Evolutionary conservation across 2,888 invertebrate species (phyloP).

Genomic region (Drosophila nr. perissopoda): DNA sequence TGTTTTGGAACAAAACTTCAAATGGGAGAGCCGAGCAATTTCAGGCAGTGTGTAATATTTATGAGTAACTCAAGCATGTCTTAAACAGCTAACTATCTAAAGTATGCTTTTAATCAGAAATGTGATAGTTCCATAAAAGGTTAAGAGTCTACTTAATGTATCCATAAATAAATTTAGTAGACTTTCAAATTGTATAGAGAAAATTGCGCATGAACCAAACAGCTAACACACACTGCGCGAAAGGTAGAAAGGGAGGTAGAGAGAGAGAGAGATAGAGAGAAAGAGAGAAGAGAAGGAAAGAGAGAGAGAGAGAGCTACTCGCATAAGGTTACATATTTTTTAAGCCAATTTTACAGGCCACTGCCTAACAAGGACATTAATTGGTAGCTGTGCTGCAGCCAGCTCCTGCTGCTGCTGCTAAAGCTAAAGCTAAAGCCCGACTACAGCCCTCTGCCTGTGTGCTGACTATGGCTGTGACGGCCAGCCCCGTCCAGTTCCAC

Average conservation of each 20-base stretch:
- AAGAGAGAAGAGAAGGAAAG: neutral
- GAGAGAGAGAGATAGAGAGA: too few relatives aligned
- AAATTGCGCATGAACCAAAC: slow-evolving; percentile 39
- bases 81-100: neutral
- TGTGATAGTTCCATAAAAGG: neutral
- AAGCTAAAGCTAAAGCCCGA: slow-evolving; percentile 11
- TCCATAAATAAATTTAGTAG: slow-evolving; percentile 15
- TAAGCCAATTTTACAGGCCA: slow-evolving; percentile 82
- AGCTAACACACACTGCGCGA: neutral
- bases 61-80: neutral
- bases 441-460: slow-evolving; percentile 12
- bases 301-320: slow-evolving; percentile 25
- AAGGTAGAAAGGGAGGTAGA: neutral
- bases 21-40: neutral
- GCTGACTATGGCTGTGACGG: slow-evolving; percentile 20
- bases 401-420: slow-evolving; percentile 31
- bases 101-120: neutral
- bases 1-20: neutral
- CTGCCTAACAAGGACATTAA: slow-evolving; percentile 83
- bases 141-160: slow-evolving; percentile 7
- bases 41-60: neutral
- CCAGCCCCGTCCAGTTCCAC: slow-evolving; percentile 37
- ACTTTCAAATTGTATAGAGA: slow-evolving; percentile 19
- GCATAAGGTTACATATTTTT: slow-evolving; percentile 82
- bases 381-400: slow-evolving; percentile 76